Evolutionary conservation across 2,113 vertebrate species (phyloP).

Genomic region (Progne subis): DNA sequence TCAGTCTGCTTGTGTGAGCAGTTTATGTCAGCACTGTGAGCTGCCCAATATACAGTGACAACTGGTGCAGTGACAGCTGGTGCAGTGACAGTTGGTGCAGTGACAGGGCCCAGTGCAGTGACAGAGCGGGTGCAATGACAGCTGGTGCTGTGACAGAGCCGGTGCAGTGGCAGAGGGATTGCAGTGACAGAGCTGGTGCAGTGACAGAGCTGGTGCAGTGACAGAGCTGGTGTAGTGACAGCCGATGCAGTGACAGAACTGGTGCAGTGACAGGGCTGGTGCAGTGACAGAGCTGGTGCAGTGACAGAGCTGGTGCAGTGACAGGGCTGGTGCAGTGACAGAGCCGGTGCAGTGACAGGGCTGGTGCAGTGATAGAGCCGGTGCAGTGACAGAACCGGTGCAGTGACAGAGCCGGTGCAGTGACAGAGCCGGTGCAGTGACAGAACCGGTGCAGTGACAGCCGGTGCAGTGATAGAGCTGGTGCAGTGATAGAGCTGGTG

Average conservation of each 20-base stretch:
- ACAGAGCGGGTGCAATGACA: background rate
- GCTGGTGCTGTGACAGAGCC: background rate
- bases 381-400: too few relatives aligned
- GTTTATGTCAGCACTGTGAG: background rate
- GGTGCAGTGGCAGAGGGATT: background rate
- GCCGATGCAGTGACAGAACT: too few relatives aligned
- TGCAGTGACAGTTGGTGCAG: background rate
- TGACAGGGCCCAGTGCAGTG: background rate
- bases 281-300: too few relatives aligned
- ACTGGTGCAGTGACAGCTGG: rapidly evolving
- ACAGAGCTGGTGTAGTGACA: background rate
- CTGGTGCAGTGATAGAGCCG: background rate
- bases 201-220: background rate
- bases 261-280: background rate
- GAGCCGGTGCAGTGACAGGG: too few relatives aligned
- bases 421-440: background rate
- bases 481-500: too few relatives aligned
- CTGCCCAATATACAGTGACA: rapidly evolving
- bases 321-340: background rate
- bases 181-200: too few relatives aligned
- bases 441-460: background rate
- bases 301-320: background rate
- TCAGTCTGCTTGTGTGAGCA: background rate
- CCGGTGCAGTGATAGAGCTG: too few relatives aligned
- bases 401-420: background rate